phyloP scores from a whole-genome alignment of 2,797 vertebrate species.

The Bradypodion ventrale region DNA sequence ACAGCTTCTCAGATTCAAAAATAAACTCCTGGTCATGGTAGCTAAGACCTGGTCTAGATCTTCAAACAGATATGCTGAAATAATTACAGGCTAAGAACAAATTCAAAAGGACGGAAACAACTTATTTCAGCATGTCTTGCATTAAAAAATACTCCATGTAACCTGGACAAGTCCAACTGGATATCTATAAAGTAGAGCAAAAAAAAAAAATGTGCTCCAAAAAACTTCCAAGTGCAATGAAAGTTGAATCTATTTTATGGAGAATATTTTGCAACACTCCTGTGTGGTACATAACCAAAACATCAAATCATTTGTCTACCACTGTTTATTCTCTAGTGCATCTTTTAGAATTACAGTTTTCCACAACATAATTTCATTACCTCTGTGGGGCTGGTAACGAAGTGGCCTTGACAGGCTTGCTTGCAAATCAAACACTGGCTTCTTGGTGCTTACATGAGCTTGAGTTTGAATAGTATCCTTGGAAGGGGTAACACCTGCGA shows the following conservation, averaged over 20 bases:
- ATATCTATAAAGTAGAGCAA: background rate
- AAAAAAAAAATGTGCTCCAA: background rate
- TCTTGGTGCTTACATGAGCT: slow-evolving; percentile 80
- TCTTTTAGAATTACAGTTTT: background rate
- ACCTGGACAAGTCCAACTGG: background rate
- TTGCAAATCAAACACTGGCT: slow-evolving; percentile 87
- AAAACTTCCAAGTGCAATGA: background rate
- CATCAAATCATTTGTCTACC: background rate
- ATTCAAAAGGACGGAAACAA: background rate
- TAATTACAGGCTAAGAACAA: background rate
- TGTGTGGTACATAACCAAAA: background rate
- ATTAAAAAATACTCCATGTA: background rate
- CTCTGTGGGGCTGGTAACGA: slow-evolving; percentile 89
- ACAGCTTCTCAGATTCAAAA: background rate
- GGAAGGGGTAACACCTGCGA: slow-evolving; percentile 77
- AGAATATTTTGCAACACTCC: background rate
- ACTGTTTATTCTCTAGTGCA: background rate
- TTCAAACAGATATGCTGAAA: background rate
- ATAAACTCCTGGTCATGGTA: background rate
- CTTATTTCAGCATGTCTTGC: background rate
- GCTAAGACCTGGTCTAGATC: background rate
- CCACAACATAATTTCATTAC: slow-evolving; percentile 67
- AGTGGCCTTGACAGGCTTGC: slow-evolving; percentile 91
- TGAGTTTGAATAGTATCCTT: slow-evolving; percentile 73
- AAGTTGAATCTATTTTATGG: background rate